Evolutionary conservation across 2,888 invertebrate genomes (phyloP), one percentile per base, ranked within the genome.

Genomic region (Drosophila leonis): DNA sequence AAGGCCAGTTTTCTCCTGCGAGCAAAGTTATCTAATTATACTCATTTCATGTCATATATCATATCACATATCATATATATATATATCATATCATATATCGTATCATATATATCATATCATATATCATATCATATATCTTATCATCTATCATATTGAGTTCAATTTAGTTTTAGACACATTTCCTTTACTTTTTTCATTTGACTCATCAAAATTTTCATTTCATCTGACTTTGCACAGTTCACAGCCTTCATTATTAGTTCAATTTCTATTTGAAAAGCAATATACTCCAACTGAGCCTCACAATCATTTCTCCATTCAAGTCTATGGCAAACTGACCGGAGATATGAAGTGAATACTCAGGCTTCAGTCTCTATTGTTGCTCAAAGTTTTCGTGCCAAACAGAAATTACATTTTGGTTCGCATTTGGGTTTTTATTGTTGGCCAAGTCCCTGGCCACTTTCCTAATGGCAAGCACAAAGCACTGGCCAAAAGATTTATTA

Each of bases 401-500:
- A 71, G 82, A 83, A 83, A 80, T 85, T 82, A 85, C 75, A 83
- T 85, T 84, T 76, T 37, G 61, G 54, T 57, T 59, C 63, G 42
- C 64, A 65, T 80, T 71, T 75, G 65, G 68, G 69, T 75, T 72
- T 60, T 66, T 75, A 83, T 83, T 86, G 84, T 86, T 74, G 65
- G 70, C 65, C 82, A 64, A 60, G 66, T 87, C 85, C 72, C 74
- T 41, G 42, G 78, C 59, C 68, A 67, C 49, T 49, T 46, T 1
- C 66, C 55, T 88, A 86, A 83, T 83, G 88, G 80, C 35, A 12
- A 65, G 63, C 72, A 65, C 60, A 64, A 70, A 68, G 65, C 83
- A 62, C 86, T 87, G 84, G 52, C 85, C 88, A 65, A 63, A 69
- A 89, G 89, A 89, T 89, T 91, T 89, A 89, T 89, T 91, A 85